Conservation (phyloP, 2,888 invertebrate genomes). For the Chaitophorus viminalis region DNA sequence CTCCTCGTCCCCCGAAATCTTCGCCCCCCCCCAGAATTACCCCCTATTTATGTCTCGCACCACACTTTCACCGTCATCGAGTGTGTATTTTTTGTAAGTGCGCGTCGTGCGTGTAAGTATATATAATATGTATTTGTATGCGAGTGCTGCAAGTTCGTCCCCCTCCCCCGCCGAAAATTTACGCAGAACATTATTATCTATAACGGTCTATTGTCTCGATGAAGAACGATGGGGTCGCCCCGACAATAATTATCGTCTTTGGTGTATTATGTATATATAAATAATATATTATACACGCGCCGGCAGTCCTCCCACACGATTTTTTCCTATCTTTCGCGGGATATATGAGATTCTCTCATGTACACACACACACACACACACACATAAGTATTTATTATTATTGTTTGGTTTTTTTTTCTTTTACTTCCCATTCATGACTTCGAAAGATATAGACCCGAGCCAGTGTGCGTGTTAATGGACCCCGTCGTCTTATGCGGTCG, state of each 20-base stretch:
- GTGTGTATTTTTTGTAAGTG: neutral
- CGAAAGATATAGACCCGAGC: neutral
- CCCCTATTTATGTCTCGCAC: neutral
- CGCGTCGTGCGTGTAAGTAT: too few species aligned
- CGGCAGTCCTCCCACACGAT: constrained; percentile 47
- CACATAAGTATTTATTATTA: constrained; percentile 37
- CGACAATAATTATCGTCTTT: constrained; percentile 49
- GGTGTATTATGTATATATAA: neutral
- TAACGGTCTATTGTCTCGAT: constrained; percentile 55
- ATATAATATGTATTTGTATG: neutral
- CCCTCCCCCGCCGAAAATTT: constrained; percentile 14
- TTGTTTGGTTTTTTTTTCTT: neutral
- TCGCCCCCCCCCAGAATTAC: neutral
- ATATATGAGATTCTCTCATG: neutral
- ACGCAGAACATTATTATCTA: neutral
- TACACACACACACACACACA: neutral
- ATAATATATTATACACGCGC: too few species aligned
- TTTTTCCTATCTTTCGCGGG: constrained; percentile 25
- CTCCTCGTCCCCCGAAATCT: neutral
- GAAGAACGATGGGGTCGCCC: neutral
- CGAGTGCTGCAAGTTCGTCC: too few species aligned
- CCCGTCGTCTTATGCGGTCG: neutral
- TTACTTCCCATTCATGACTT: constrained; percentile 48
- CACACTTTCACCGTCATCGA: neutral
- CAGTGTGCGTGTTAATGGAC: constrained; percentile 32